Percentiles rank a stretch among this genome's conserved stretches.
Conservation (phyloP, 1,140 invertebrate species). For the Zeugodacus cucurbitae region DNA sequence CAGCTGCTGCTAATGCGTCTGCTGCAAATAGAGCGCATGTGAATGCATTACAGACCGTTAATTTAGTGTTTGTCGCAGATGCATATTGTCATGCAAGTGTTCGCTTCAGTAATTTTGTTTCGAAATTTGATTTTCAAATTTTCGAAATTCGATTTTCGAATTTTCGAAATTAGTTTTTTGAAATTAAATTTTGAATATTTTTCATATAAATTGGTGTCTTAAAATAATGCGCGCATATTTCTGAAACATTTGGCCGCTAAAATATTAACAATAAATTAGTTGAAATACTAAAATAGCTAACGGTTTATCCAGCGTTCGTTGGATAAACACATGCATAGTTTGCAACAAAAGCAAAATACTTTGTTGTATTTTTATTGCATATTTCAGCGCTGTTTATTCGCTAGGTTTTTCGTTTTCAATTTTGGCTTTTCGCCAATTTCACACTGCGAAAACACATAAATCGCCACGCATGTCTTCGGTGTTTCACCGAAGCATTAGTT, state of each 20-base stretch:
- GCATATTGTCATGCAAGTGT: too few relatives aligned
- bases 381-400: neutral
- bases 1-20: neutral
- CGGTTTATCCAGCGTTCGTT: neutral
- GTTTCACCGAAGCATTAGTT: neutral
- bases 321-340: neutral
- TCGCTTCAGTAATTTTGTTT: too few relatives aligned
- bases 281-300: neutral
- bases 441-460: neutral
- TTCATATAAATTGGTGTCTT: too few relatives aligned
- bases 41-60: too few relatives aligned
- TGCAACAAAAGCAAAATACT: neutral
- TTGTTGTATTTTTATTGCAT: neutral
- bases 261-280: neutral
- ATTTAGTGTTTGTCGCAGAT: too few relatives aligned
- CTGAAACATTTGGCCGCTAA: neutral
- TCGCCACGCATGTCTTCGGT: neutral
- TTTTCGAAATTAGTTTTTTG: too few relatives aligned
- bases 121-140: too few relatives aligned
- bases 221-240: neutral
- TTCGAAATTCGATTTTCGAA: too few relatives aligned
- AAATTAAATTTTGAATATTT: too few relatives aligned
- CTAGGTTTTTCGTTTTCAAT: neutral
- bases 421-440: constrained; percentile 15
- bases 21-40: too few relatives aligned